phyloP scores from a whole-genome alignment of 53 echinoderm and acorn worm genomes.

The Holothuria scabra region DNA sequence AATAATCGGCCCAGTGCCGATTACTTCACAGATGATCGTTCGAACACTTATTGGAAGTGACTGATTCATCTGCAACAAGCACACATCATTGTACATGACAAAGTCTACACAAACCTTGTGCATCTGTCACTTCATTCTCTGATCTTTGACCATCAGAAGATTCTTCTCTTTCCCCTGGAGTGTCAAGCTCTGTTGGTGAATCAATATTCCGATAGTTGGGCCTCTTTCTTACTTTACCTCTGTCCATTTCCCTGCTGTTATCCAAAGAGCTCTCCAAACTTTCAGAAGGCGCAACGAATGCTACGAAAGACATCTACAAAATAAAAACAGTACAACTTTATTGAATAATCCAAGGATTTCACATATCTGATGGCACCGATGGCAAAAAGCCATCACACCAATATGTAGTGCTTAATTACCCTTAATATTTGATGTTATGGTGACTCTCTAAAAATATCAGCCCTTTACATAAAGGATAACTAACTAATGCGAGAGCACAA shows the following conservation, averaged over 20 bases:
- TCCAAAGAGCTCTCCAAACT: constrained; percentile 88
- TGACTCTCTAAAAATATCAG: too few relatives aligned
- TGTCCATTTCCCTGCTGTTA: constrained; percentile 48
- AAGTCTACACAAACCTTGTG: not conserved
- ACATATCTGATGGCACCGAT: too few relatives aligned
- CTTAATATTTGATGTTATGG: too few relatives aligned
- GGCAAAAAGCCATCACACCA: too few relatives aligned
- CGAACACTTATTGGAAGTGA: not conserved
- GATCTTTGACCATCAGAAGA: constrained; percentile 23
- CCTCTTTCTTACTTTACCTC: constrained; percentile 56
- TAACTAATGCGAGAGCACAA: too few relatives aligned
- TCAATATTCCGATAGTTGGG: constrained; percentile 93
- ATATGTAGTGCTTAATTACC: too few relatives aligned
- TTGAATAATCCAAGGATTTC: too few relatives aligned
- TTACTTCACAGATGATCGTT: too few relatives aligned
- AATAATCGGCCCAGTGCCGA: too few relatives aligned
- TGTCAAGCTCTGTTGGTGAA: constrained; percentile 83
- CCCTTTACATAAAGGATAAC: too few relatives aligned
- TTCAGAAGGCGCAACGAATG: constrained; percentile 86
- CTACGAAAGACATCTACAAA: constrained; percentile 68
- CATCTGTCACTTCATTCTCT: constrained; percentile 4
- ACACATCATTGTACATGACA: not conserved
- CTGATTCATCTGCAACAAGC: not conserved
- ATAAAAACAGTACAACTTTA: not conserved
- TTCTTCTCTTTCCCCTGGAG: constrained; percentile 26